Evolutionary conservation across 2,797 vertebrate species (phyloP), one percentile per base, ranked within the genome.

Genomic region (Botia almorhae): DNA sequence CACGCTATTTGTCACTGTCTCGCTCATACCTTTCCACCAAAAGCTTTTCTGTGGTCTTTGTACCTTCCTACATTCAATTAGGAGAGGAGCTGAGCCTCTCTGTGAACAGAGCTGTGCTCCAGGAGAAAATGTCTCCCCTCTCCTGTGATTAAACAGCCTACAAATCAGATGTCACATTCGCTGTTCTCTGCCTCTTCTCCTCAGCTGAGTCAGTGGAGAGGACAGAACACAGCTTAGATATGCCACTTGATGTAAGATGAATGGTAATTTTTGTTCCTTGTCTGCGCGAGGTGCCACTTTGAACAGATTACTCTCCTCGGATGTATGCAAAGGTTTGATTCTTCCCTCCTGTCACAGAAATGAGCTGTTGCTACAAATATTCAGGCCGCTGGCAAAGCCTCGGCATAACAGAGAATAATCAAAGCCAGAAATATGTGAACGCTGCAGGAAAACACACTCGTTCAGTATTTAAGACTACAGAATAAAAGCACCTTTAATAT

Each of bases 251-350:
- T 67, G 77, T 58, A 79, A 75, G 85, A 90, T 84, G 85, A 87
- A 73, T 74, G 78, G 72, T 78, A 69, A 83, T 88, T 83, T 88
- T 83, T 84, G 75, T 81, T 36, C 73, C 74, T 86, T 78, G 74
- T 39, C 19, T 69, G 85, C 78, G 81, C 81, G 55, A 61, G 43
- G 60, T 84, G 85, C 84, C 88, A 82, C 85, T 87, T 82, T 86
- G 74, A 83, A 83, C 36, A 61, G 81, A 87, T 87, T 81, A 77
- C 50, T 33, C 76, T 83, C 71, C 3, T 58, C 53, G 64, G 86
- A 91, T 89, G 84, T 67, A 16, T 48, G 79, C 68, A 68, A 63
- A 88, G 86, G 89, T 87, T 81, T 78, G 70, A 69, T 82, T 81
- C 60, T 70, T 65, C 58, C 7, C 77, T 71, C 43, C 56, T 76